A percentile compares a stretch with the other conserved stretches of the same genome.
These are phyloP conservation scores for Chelon labrosus DNA, from an alignment of 2,797 vertebrate genomes.

Conservation along the genomic window DNA sequence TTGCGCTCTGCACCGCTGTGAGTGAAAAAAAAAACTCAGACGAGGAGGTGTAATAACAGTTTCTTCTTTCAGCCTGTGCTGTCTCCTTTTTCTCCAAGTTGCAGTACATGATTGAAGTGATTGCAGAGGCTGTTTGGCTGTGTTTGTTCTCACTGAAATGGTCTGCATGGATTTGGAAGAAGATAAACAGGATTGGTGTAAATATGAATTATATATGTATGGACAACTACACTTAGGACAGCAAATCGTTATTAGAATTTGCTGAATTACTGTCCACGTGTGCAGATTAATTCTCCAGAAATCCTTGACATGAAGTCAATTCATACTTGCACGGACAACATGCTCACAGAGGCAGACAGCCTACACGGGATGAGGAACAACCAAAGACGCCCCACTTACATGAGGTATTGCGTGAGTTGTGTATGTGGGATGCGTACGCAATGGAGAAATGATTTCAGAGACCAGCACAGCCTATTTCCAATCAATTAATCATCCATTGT, in stretches of 20 bases:
- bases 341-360: not conserved
- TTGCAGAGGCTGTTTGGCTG: conserved; percentile 26
- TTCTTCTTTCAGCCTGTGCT: conserved; percentile 12
- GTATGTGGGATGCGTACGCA: conserved; percentile 31
- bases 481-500: conserved; percentile 66
- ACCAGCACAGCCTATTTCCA: conserved; percentile 32
- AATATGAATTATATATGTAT: not conserved
- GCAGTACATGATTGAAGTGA: conserved; percentile 7
- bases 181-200: not conserved
- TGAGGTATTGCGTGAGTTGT: conserved; percentile 31
- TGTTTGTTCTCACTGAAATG: conserved; percentile 31
- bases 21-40: conserved; percentile 44
- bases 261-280: conserved; percentile 25
- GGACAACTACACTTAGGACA: not conserved
- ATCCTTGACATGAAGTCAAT: not conserved
- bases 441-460: conserved; percentile 46
- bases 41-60: conserved; percentile 50
- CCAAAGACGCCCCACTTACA: conserved; percentile 7
- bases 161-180: not conserved
- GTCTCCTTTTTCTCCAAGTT: conserved; percentile 2
- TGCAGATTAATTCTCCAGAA: conserved; percentile 4
- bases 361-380: not conserved
- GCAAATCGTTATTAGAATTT: conserved; percentile 45
- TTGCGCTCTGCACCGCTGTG: conserved; percentile 42
- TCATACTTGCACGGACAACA: conserved; percentile 3